Base-by-base conservation (phyloP, 2,888 invertebrate genomes). In the Hypomecis atomaria region DNA sequence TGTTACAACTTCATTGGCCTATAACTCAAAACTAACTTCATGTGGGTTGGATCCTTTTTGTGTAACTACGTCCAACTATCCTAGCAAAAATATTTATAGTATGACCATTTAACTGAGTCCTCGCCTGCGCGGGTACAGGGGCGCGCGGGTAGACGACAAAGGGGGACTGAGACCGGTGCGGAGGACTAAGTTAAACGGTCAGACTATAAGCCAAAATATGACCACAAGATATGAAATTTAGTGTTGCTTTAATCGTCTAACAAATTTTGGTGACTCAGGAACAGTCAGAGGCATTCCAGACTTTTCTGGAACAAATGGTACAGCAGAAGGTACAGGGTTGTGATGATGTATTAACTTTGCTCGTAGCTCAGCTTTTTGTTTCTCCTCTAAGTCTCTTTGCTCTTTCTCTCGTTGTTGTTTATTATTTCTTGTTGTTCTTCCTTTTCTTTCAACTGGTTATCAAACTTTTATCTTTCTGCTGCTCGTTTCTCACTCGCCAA, bases 401-500 rank as follows among this genome's bases (percentile, higher is more conserved):
- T 93, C 85, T 66, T 83, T 86, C 52, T 91, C 88, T 57, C 81
- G 82, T 67, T 85, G 78, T 67, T 86, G 83, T 50, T 82, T 87
- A 87, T 67, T 68, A 81, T 87, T 59, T 93, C 91, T 53, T 87
- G 88, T 59, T 94, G 90, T 66, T 94, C 93, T 52, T 92, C 92
- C 69, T 94, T 94, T 69, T 86, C 84, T 76, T 93, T 94, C 1
- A 94, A 70, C 47, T 84, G 83, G 40, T 92, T 87, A 0, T 96
- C 94, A 85, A 94, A 96, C 45, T 89, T 92, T 50, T 93, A 93
- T 40, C 96, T 86, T 65, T 96, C 94, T 9, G 87, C 91, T 0
- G 95, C 95, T 61, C 96, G 84, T 66, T 93, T 93, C 62, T 95
- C 95, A 1, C 96, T 95, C 55, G 94, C 94, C n/a, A 96, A 82